Percentiles rank a stretch among this genome's conserved stretches.
Evolutionary conservation across 1,140 invertebrate genomes (phyloP).

Genomic region (Sweltsa coloradensis): DNA sequence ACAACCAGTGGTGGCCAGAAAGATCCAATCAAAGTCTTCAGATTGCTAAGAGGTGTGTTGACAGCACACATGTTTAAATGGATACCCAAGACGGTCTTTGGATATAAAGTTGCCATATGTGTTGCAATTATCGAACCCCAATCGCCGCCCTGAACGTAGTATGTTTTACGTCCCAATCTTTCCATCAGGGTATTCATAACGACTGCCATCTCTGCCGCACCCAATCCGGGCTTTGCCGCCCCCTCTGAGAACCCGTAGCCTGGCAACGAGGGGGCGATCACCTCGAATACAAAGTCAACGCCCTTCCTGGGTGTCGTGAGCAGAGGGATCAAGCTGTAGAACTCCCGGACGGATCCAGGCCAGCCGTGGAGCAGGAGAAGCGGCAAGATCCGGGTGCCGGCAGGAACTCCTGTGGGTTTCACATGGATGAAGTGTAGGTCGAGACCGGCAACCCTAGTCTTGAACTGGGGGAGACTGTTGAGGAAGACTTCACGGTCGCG

Average conservation of each 20-base stretch:
- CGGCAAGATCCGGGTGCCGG: conserved; percentile 42
- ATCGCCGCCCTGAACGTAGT: conserved; percentile 76
- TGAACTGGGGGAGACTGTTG: conserved; percentile 61
- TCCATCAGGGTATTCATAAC: conserved; percentile 75
- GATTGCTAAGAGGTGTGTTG: conserved; percentile 23
- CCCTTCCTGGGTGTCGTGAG: conserved; percentile 42
- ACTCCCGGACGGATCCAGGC: conserved; percentile 81
- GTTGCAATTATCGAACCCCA: conserved; percentile 38
- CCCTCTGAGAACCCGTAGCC: conserved; percentile 72
- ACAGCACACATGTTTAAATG: conserved; percentile 51
- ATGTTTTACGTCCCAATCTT: conserved; percentile 60
- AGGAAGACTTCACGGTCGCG: conserved; percentile 46
- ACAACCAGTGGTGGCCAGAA: conserved; percentile 41
- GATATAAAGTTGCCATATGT: conserved; percentile 50
- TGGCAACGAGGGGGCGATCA: conserved; percentile 66
- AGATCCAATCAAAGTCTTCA: conserved; percentile 39
- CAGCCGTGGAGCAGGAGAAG: conserved; percentile 66
- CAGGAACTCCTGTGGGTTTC: conserved; percentile 33
- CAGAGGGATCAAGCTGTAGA: conserved; percentile 46
- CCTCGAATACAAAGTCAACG: conserved; percentile 58
- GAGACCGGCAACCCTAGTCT: conserved; percentile 48
- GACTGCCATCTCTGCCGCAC: conserved; percentile 46
- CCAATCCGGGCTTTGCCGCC: conserved; percentile 41
- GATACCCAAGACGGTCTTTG: conserved; percentile 50
- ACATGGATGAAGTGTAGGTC: conserved; percentile 62